These are phyloP conservation scores for Rhodinocichla rosea DNA, from an alignment of 2,113 vertebrate genomes.

Conservation along the genomic window DNA sequence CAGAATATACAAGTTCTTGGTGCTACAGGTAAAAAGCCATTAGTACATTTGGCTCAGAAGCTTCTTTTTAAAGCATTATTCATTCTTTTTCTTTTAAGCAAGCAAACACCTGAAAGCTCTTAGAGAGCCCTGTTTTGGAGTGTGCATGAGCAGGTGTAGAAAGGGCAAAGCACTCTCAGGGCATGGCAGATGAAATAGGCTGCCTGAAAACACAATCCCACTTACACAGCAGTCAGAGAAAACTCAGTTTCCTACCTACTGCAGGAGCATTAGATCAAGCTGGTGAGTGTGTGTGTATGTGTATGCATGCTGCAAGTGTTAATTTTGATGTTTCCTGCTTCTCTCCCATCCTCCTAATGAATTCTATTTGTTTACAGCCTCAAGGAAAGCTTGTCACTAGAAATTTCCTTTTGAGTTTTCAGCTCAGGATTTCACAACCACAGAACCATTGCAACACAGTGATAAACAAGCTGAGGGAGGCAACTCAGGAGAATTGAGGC, in stretches of 20 bases:
- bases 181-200: not conserved
- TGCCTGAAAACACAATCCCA: not conserved
- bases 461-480: constrained; percentile 64
- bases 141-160: constrained; percentile 58
- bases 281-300: not conserved
- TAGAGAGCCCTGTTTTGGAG: not conserved
- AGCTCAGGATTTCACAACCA: constrained; percentile 74
- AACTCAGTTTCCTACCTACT: not conserved
- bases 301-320: not conserved
- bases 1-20: constrained; percentile 33
- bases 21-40: constrained; percentile 53
- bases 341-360: constrained; percentile 55
- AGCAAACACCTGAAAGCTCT: constrained; percentile 41
- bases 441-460: constrained; percentile 68
- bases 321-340: constrained; percentile 61
- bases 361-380: constrained; percentile 70
- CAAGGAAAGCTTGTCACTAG: constrained; percentile 70
- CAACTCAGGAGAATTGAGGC: constrained; percentile 65
- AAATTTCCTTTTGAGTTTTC: constrained; percentile 69
- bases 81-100: constrained; percentile 26
- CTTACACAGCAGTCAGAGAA: not conserved
- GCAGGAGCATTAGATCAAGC: not conserved
- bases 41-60: not conserved
- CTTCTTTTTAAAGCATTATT: constrained; percentile 6
- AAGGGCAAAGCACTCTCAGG: not conserved